Base-by-base conservation (phyloP, 2,797 vertebrate species). In the Sebastes iracundus region DNA sequence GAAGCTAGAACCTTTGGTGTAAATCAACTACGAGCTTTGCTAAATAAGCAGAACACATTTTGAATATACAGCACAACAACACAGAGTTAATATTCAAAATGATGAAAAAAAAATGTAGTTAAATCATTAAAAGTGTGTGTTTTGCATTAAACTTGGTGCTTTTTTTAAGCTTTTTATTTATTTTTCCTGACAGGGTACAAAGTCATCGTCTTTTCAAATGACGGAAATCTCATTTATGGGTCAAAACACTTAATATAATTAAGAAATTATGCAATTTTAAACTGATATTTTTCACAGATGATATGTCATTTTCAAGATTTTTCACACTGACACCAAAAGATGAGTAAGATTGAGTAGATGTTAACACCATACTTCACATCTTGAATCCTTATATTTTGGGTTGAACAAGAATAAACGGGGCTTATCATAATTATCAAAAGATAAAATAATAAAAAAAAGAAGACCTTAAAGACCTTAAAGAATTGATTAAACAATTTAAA, bases 41-140 rank as follows among this genome's bases (percentile, higher is more conserved):
- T 87, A 77, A 75, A 87, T 83, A 85, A 88, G 83, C 84, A 91
- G 7, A 89, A 87, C 77, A 78, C 8, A 16, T 75, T 72, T 27
- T 42, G 30, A 63, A 74, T 23, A 66, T 12, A 38, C 65, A 67
- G 62, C 65, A 53, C 60, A 53, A 75, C 72, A 71, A 42, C 28
- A 8, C 42, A 20, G 11, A 78, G 52, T 64, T 30, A 10, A 68
- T 33, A 32, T 70, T 59, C 4, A 70, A 20, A 55, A 59, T 32
- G 30, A 23, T 16, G 23, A 20, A 13, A 10, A 13, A 30, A 3
- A 9, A 60, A 6, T 25, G 10, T 70, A 53, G 49, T 18, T 20
- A 23, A 23, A 11, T 42, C 25, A 46, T 38, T 35, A 11, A 53
- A 28, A 23, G 1, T 55, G 3, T 49, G 25, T 68, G 11, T 72